phyloP scores from a whole-genome alignment of 2,888 invertebrate genomes.

The Cryptophagus acutangulus region DNA sequence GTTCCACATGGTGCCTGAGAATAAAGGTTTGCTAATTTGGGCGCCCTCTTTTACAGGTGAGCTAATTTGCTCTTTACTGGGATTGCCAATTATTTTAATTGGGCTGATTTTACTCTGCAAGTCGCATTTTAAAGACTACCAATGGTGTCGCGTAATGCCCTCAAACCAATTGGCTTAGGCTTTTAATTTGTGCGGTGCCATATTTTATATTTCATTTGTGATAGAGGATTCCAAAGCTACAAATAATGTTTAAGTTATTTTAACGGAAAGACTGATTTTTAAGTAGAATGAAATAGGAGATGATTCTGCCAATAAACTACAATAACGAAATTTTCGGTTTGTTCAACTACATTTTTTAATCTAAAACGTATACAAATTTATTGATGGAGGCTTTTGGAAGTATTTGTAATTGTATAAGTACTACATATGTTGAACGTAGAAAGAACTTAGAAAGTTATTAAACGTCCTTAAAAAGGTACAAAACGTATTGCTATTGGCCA shows the following conservation, averaged over 20 bases:
- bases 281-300: conserved; percentile 12
- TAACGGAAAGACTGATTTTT: conserved; percentile 20
- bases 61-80: conserved; percentile 55
- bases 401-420: too few species aligned
- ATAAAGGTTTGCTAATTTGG: conserved; percentile 50
- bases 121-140: conserved; percentile 51
- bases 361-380: too few species aligned
- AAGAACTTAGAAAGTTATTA: too few species aligned
- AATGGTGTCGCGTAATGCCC: conserved; percentile 33
- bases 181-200: conserved; percentile 5
- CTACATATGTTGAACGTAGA: too few species aligned
- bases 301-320: conserved; percentile 1
- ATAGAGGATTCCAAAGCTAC: neutral
- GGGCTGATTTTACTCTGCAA: conserved; percentile 53
- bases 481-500: conserved; percentile 5
- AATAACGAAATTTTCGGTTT: too few species aligned
- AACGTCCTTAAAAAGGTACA: conserved; percentile 8
- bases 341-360: too few species aligned
- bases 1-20: conserved; percentile 48
- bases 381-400: too few species aligned
- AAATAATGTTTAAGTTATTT: too few species aligned
- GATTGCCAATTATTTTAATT: conserved; percentile 54
- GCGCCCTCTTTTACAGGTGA: conserved; percentile 58
- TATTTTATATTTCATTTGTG: too few species aligned
- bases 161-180: conserved; percentile 23